Conservation (phyloP, 2,888 invertebrate genomes). For the Dexiosoma caninum region DNA sequence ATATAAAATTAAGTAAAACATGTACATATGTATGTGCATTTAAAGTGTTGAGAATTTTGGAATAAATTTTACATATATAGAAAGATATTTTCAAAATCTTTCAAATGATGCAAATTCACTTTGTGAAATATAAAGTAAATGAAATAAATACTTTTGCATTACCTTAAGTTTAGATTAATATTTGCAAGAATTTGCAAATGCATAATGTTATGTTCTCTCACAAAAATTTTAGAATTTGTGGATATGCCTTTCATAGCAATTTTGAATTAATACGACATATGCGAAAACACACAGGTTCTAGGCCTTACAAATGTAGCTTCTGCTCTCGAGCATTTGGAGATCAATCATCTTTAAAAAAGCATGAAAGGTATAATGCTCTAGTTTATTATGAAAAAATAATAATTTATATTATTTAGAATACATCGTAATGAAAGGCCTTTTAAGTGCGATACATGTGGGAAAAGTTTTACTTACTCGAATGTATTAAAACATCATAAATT, state of each 20-base stretch:
- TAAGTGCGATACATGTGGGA: constrained; percentile 74
- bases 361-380: constrained; percentile 76
- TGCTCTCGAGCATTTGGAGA: constrained; percentile 76
- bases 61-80: no score
- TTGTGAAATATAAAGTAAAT: no score
- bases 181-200: no score
- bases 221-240: constrained; percentile 71
- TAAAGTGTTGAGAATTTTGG: no score
- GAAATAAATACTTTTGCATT: no score
- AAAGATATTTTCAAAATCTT: no score
- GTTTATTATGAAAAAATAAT: no score
- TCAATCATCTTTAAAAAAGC: constrained; percentile 76
- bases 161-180: no score
- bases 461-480: constrained; percentile 76
- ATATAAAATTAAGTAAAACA: no score
- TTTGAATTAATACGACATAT: constrained; percentile 77
- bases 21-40: no score
- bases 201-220: neutral
- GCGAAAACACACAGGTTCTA: constrained; percentile 75
- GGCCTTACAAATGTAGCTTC: constrained; percentile 75
- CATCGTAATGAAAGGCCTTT: constrained; percentile 77
- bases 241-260: constrained; percentile 74
- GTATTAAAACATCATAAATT: constrained; percentile 75
- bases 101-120: no score
- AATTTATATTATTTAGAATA: constrained; percentile 66